A percentile compares a stretch with the other conserved stretches of the same genome.
These are phyloP conservation scores for Sminthopsis crassicaudata DNA, from an alignment of 2,113 vertebrate genomes.

Conservation along the genomic window DNA sequence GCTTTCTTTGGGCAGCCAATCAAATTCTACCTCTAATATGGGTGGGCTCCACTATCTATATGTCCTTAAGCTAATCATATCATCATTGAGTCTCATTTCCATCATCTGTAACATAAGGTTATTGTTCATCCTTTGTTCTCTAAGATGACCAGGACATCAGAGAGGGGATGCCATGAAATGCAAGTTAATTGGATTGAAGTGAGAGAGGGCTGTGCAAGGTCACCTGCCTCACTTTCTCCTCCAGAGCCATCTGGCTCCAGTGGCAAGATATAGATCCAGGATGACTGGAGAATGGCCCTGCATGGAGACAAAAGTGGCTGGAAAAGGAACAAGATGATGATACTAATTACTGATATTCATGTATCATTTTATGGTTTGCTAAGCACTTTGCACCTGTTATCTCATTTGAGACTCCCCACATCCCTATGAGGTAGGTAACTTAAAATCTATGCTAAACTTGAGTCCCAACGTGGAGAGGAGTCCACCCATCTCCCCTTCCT, in stretches of 20 bases:
- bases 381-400: not conserved
- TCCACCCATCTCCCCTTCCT: not conserved
- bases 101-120: not conserved
- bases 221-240: no score
- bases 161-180: no score
- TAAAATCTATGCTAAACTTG: not conserved
- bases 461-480: not conserved
- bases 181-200: no score
- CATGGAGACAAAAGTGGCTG: no score
- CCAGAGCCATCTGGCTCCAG: no score
- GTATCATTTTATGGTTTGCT: not conserved
- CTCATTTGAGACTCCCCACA: not conserved
- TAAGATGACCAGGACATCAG: no score
- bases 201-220: no score
- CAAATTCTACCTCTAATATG: not conserved
- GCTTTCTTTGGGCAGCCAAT: not conserved
- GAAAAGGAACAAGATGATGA: not conserved
- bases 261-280: no score
- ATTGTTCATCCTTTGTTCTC: not conserved
- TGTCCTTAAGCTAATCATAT: not conserved
- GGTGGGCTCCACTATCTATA: not conserved
- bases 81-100: not conserved
- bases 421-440: not conserved
- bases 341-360: not conserved
- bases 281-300: no score